phyloP scores from a whole-genome alignment of 2,113 vertebrate genomes.

The Motacilla alba region DNA sequence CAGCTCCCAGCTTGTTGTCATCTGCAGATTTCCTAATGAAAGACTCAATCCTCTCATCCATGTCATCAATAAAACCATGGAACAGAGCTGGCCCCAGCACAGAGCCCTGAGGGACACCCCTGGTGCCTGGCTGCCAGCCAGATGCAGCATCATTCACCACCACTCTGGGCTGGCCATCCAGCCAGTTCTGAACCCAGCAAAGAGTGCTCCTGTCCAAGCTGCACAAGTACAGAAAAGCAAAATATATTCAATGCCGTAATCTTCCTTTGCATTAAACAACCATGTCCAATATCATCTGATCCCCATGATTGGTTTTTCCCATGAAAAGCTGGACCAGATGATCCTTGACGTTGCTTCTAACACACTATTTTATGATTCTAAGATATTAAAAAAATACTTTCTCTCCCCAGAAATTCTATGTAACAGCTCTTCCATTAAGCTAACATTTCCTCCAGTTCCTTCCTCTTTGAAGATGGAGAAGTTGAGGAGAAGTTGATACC shows the following conservation, averaged over 20 bases:
- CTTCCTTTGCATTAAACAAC: background rate
- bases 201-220: background rate
- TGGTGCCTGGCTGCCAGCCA: background rate
- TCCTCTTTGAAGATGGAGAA: background rate
- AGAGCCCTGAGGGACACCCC: background rate
- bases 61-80: background rate
- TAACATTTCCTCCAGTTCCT: background rate
- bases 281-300: background rate
- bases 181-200: background rate
- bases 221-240: background rate
- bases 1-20: background rate
- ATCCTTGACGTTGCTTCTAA: background rate
- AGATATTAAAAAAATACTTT: background rate
- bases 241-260: background rate
- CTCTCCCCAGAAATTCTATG: background rate
- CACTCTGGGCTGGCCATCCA: background rate
- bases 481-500: background rate
- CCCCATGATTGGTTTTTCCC: background rate
- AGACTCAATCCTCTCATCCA: background rate
- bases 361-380: background rate
- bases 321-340: background rate
- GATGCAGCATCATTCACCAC: rapidly evolving
- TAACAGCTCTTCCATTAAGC: background rate
- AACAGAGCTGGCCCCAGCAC: background rate
- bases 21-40: background rate